Conservation (phyloP, 1,140 invertebrate species). For the Grapholita molesta region DNA sequence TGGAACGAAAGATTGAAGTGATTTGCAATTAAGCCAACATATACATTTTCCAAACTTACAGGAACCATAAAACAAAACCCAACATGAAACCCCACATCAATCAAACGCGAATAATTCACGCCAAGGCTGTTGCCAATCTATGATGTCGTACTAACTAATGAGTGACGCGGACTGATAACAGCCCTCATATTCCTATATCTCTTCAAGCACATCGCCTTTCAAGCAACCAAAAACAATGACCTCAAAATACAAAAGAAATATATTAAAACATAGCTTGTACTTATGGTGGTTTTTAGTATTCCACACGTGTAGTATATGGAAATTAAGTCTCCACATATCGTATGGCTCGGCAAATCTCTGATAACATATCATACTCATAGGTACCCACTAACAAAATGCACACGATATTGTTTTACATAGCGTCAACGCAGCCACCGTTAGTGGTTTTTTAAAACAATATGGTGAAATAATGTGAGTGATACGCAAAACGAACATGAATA, state of each 20-base stretch:
- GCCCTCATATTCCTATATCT: neutral
- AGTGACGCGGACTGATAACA: conserved; percentile 48
- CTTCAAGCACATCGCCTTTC: neutral
- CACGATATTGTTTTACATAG: conserved; percentile 36
- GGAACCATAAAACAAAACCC: neutral
- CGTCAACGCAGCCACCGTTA: neutral
- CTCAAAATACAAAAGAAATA: neutral
- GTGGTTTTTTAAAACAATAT: conserved; percentile 19
- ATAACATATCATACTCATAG: conserved; percentile 53
- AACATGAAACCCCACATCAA: neutral
- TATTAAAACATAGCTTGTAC: neutral
- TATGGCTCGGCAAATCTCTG: conserved; percentile 47
- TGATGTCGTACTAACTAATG: conserved; percentile 24
- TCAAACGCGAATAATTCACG: neutral
- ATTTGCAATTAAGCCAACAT: too few relatives aligned
- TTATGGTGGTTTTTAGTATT: neutral
- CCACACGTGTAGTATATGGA: neutral
- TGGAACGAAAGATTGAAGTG: too few relatives aligned
- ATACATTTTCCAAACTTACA: too few relatives aligned
- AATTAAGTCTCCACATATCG: conserved; percentile 32
- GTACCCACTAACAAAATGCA: conserved; percentile 13
- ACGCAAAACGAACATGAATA: neutral
- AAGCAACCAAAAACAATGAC: neutral
- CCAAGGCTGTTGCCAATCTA: neutral
- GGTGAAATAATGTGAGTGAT: conserved; percentile 1